Evolutionary conservation across 2,888 invertebrate species (phyloP), one percentile per base, ranked within the genome.

Genomic region (Eupithecia centaureata): DNA sequence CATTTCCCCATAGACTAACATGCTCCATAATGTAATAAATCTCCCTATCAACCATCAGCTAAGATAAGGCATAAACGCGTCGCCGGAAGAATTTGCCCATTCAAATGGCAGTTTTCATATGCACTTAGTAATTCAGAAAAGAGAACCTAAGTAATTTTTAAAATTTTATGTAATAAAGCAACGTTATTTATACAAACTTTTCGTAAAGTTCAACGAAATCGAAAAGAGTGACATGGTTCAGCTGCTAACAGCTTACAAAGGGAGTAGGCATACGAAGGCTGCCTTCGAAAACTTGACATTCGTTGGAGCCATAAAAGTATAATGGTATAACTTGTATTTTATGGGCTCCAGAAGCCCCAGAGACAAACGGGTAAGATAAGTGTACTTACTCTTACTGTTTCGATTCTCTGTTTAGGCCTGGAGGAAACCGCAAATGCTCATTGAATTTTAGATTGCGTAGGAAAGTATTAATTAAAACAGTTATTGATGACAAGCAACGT

Each of bases 271-370:
- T 78, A 59, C 59, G 76, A 79, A 77, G 73, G 82, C 81, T 79
- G 79, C 85, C 83, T 89, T 87, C 85, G 83, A 83, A 87, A 90
- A 89, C 84, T 90, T 90, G 87, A 89, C 90, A 90, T 90, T 91
- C 88, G 90, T 87, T 87, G 82, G 83, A 83, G 85, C 88, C 89
- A 86, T 91, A 90, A 92, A 91, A 89, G 88, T 91, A 90, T 47
- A 47, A 91, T 87, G 86, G 84, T 85, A 84, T 86, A 89, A 90
- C 86, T 91, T 91, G 86, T 88, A 86, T 88, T 90, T 91, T 91
- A 91, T 85, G 90, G 88, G 82, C 83, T 79, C 79, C 82, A 79
- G 82, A 82, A 84, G 83, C 82, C 82, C 79, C 82, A 74, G 77
- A 83, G 82, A 79, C 79, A 82, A 85, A 82, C 83, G 80, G 79